phyloP scores from a whole-genome alignment of 1,140 invertebrate species.

The Aethina tumida region DNA sequence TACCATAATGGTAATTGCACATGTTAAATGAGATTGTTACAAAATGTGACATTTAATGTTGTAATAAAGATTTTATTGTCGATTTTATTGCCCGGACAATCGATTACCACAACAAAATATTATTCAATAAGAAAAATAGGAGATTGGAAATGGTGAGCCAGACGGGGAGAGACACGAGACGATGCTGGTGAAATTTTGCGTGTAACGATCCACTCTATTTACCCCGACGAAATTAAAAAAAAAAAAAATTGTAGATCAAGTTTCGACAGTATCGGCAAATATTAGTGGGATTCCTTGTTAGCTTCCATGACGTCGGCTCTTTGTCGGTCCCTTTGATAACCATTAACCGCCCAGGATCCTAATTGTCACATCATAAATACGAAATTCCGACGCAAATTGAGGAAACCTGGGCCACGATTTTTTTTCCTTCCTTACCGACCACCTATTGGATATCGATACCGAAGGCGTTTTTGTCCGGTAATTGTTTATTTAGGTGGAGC shows the following conservation, averaged over 20 bases:
- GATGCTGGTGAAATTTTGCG: neutral
- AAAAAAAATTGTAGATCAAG: constrained; percentile 7
- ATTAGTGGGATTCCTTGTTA: constrained; percentile 25
- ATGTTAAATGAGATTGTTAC: too few species aligned
- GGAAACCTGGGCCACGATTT: constrained; percentile 22
- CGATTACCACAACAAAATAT: too few species aligned
- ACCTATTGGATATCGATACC: too few species aligned
- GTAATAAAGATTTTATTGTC: too few species aligned
- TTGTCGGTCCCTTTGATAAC: constrained; percentile 23
- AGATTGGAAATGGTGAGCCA: neutral
- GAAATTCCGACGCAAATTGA: constrained; percentile 26
- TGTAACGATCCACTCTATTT: neutral
- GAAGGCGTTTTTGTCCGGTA: too few species aligned
- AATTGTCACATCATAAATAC: constrained; percentile 32
- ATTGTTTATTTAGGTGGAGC: too few species aligned
- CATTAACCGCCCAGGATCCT: constrained; percentile 22
- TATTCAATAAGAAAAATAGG: neutral
- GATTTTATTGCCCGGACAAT: too few species aligned
- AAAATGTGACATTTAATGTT: too few species aligned
- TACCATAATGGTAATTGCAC: too few species aligned
- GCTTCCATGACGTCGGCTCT: constrained; percentile 13
- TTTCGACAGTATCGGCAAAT: constrained; percentile 12
- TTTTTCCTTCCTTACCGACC: too few species aligned
- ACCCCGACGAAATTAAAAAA: neutral
- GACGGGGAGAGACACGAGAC: neutral